Base-by-base conservation (phyloP, 2,113 vertebrate species). In the Actenoides hombroni region DNA sequence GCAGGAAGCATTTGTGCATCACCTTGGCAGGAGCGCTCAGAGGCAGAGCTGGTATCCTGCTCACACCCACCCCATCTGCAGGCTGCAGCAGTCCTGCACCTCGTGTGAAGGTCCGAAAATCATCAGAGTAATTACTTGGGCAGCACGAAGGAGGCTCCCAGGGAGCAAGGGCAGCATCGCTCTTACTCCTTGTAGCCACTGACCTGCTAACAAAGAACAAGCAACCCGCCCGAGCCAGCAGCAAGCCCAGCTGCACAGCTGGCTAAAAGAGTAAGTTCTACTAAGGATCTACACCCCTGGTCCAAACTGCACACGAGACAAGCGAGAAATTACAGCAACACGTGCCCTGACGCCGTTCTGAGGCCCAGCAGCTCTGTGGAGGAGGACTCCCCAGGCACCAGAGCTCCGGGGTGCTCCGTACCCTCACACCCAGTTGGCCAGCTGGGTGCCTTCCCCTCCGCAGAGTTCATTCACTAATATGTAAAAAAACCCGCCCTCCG, bases 401-500 rank as follows among this genome's bases (percentile, higher is more conserved):
- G 39, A n/a, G 29, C 44, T 10, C 33, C 0, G 18, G 18, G 31
- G 21, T 8, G 39, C 10, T 81, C 19, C 0, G 1, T 3, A 33
- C 46, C 10, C 48, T 8, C 7, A 1, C 2, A 4, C 20, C 21
- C 35, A 1, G 0, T 6, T 26, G 54, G 11, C 53, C 40, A n/a
- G 16, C 1, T 24, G 17, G 5, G 2, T 4, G 8, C 57, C 39
- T 40, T 14, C 12, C 35, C 18, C 8, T 7, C 13, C 49, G 14
- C 9, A 4, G 0, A 15, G 3, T 5, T 33, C 16, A 35, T 8
- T 21, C 53, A 8, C 28, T 1, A 3, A 24, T 0, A 5, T 0
- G 2, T 10, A 51, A 5, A 11, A 54, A 57, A 8, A 0, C 3
- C 1, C 9, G 0, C 46, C 6, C 4, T 25, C 28, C 8, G 0